Evolutionary conservation across 2,113 vertebrate genomes (phyloP), one percentile per base, ranked within the genome.

Genomic region (Mionectes macconnelli): DNA sequence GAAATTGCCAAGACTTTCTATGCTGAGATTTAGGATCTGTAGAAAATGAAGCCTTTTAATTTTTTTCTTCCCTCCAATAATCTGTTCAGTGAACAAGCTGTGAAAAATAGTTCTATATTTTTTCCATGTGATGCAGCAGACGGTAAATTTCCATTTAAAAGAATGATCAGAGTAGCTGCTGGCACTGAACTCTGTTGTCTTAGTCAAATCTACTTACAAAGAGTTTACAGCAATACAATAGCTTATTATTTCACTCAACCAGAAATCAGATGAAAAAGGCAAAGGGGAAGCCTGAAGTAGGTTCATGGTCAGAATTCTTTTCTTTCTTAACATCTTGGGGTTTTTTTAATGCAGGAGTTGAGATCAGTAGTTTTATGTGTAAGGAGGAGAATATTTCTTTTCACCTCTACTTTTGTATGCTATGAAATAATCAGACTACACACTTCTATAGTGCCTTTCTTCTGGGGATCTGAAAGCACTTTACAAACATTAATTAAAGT

Each of bases 111-210:
- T 98, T 98, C 98, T 98, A 97, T 97, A 97, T 98, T 97, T 98
- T 97, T 97, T 97, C 97, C 98, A 97, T 98, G 98, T 98, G 97
- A 98, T 98, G 97, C 92, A 98, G 98, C 98, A 98, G 98, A 98
- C 98, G 98, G 98, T 97, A 98, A 98, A 98, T 98, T 98, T 98
- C 98, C 98, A 98, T 98, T 98, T 98, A 98, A 98, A 98, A 98
- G 98, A 98, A 98, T 98, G 98, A 97, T 97, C 93, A 94, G 98
- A 98, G 98, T 97, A 97, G 97, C 97, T 98, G 97, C 98, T 98
- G 98, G 98, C 98, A 97, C 94, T 97, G 96, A 92, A 97, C 95
- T 97, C 97, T 96, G 96, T 97, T 98, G 97, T 98, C 98, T 97
- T 98, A 97, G 98, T 98, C 96, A 95, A 98, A 97, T 97, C 97